Conservation (phyloP, 2,888 invertebrate genomes). For the Polydrusus pterygomalis region DNA sequence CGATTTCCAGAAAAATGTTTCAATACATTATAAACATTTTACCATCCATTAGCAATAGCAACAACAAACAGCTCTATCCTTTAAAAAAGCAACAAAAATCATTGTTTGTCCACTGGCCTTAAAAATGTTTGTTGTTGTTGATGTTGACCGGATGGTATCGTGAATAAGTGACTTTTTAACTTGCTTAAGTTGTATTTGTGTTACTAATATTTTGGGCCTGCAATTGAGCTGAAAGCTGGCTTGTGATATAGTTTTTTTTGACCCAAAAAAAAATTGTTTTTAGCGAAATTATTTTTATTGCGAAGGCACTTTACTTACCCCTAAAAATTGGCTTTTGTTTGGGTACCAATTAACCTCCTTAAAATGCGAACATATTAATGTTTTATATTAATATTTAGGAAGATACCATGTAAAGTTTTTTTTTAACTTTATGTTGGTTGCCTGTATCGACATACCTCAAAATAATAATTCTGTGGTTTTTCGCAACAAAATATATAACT, state of each 20-base stretch:
- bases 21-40: neutral
- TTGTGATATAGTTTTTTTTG: constrained; percentile 53
- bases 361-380: neutral
- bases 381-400: neutral
- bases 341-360: neutral
- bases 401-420: too few relatives aligned
- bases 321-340: constrained; percentile 45
- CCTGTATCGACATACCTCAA: too few relatives aligned
- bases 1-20: constrained; percentile 25
- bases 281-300: constrained; percentile 27
- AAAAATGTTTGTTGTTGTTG: constrained; percentile 13
- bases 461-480: too few relatives aligned
- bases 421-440: too few relatives aligned
- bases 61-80: neutral
- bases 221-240: constrained; percentile 43
- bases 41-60: neutral
- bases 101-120: constrained; percentile 33
- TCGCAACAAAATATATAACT: too few relatives aligned
- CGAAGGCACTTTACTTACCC: constrained; percentile 54
- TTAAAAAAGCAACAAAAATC: neutral
- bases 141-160: neutral
- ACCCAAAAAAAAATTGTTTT: constrained; percentile 29
- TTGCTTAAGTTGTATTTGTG: constrained; percentile 39
- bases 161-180: constrained; percentile 22
- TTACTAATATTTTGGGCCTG: constrained; percentile 20